Base-by-base conservation (phyloP, 1,140 invertebrate genomes). In the Magallana gigas region DNA sequence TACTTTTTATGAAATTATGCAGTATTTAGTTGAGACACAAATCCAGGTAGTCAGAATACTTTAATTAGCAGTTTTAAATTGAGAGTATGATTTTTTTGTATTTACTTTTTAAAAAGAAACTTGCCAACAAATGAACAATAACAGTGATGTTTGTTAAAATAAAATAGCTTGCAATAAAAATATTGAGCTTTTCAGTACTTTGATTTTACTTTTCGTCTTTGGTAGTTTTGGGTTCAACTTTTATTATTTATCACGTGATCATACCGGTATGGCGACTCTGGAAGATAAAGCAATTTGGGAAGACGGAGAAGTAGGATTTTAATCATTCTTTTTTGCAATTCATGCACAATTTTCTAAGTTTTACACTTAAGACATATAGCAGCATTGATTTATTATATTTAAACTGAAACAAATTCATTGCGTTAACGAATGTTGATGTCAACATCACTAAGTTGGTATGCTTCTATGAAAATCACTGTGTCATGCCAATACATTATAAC, bases 231-330 rank as follows among this genome's bases (percentile, higher is more conserved):
- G n/a, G 57, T 9, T 83, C 16, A 6, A 6, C 8, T n/a, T 11
- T 83, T 57, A 57, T 7, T 57, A 48, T 57, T 57, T 58, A 29
- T 87, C 87, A 88, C 87, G 87, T 88, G 87, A 84, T 86, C 11
- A 57, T n/a, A 68, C 81, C 48, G 12, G 80, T 91, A 92, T 94
- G 93, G 92, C 93, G 87, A 94, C 97, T 68, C 95, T 98, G 57
- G 97, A 98, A 96, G 97, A 98, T 94, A 97, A 97, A 95, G 96
- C 97, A 2, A 97, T 98, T 92, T 98, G 97, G 97, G 97, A 98
- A 92, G 97, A 98, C 95, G 97, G 97, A 85, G 97, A 98, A 95
- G 96, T 96, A 94, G 90, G 57, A 87, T 86, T 89, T 90, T 36
- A 83, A 7, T 56, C 18, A 6, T 23, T 2, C 7, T 16, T 64